These are phyloP conservation scores for Carterocephalus palaemon DNA, from an alignment of 2,888 invertebrate species.

Conservation along the genomic window DNA sequence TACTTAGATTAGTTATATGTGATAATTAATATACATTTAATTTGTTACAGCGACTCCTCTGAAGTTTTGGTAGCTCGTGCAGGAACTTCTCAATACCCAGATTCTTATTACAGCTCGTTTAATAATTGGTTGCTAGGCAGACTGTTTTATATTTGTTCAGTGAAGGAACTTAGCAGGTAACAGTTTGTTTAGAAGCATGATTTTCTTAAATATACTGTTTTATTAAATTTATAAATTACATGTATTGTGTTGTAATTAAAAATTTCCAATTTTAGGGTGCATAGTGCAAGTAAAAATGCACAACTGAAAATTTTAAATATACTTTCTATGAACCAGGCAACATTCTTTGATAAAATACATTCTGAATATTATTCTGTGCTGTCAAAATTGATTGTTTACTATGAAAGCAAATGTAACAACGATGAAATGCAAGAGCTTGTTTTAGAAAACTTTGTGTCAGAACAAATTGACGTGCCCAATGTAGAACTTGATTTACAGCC, in stretches of 20 bases:
- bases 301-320: slow-evolving; percentile 78
- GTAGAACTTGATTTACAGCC: slow-evolving; percentile 61
- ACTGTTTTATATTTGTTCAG: slow-evolving; percentile 81
- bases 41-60: slow-evolving; percentile 65
- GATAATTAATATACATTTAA: background rate
- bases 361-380: slow-evolving; percentile 69
- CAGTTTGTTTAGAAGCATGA: background rate
- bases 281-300: slow-evolving; percentile 71
- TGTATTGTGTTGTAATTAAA: background rate
- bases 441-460: slow-evolving; percentile 68
- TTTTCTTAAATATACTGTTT: background rate
- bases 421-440: slow-evolving; percentile 34
- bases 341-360: slow-evolving; percentile 70
- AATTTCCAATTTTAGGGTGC: slow-evolving; percentile 60
- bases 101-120: slow-evolving; percentile 74
- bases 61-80: slow-evolving; percentile 75
- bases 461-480: slow-evolving; percentile 55
- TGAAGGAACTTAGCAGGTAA: slow-evolving; percentile 71
- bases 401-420: slow-evolving; percentile 43
- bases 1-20: background rate
- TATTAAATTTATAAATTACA: background rate
- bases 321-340: slow-evolving; percentile 69
- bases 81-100: slow-evolving; percentile 62
- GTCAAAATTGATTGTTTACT: slow-evolving; percentile 61
- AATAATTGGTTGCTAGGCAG: slow-evolving; percentile 84